phyloP scores from a whole-genome alignment of 2,113 vertebrate genomes.

The Notarius lentiginosus region DNA sequence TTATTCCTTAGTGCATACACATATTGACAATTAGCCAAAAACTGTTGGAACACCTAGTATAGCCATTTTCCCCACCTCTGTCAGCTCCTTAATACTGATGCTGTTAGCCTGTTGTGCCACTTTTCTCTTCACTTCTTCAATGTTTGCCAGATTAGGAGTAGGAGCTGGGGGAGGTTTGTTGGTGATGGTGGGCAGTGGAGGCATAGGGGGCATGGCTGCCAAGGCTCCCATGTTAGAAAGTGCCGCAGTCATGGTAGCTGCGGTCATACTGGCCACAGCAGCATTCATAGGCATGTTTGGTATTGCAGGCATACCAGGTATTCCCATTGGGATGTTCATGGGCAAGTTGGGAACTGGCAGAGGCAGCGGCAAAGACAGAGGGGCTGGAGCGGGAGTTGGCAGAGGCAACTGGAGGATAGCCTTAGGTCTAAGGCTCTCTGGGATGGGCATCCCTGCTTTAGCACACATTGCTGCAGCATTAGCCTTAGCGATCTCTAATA shows the following conservation, averaged over 20 bases:
- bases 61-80: slow-evolving; percentile 79
- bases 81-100: slow-evolving; percentile 94
- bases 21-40: background rate
- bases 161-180: slow-evolving; percentile 76
- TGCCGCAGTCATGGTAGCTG: slow-evolving; percentile 79
- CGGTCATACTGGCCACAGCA: slow-evolving; percentile 77
- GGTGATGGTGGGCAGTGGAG: slow-evolving; percentile 76
- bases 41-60: background rate
- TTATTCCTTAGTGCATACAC: background rate
- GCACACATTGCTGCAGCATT: slow-evolving; percentile 99
- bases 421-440: slow-evolving; percentile 91
- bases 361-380: slow-evolving; percentile 73
- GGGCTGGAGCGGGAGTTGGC: slow-evolving; percentile 71
- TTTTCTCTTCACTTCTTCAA: slow-evolving; percentile 85
- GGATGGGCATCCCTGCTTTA: slow-evolving; percentile 94
- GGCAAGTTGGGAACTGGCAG: slow-evolving; percentile 70
- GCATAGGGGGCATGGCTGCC: slow-evolving; percentile 74
- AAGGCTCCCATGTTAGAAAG: slow-evolving; percentile 79
- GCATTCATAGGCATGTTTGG: slow-evolving; percentile 79
- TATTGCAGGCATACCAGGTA: slow-evolving; percentile 69
- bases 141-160: slow-evolving; percentile 74
- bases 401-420: slow-evolving; percentile 82
- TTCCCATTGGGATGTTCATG: slow-evolving; percentile 63
- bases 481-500: slow-evolving; percentile 98
- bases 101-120: slow-evolving; percentile 91